Evolutionary conservation across 2,113 vertebrate genomes (phyloP), one percentile per base, ranked within the genome.

Genomic region (Crotalus tigris): DNA sequence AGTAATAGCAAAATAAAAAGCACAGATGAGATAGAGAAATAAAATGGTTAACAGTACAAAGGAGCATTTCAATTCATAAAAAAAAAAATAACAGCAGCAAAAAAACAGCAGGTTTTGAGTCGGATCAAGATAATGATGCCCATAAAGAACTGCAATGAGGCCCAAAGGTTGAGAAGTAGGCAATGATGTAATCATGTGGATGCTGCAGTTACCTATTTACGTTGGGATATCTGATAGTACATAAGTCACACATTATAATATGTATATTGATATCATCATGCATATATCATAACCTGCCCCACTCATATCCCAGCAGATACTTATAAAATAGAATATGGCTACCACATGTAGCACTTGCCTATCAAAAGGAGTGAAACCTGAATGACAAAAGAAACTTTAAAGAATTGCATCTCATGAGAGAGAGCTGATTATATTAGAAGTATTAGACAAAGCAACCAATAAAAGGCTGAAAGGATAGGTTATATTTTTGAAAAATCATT

Each of bases 301-400:
- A n/a, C n/a, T 75, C 29, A 33, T 39, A 33, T 39, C 13, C 5
- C 69, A 75, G n/a, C 15, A 39, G 69, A 19, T 33, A 75, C 5
- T 7, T 33, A 75, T 75, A 2, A 17, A 33, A 19, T 75, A 75
- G 69, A 75, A 75, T 39, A 6, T 75, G 69, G 24, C 44, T 7
- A 49, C 23, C 23, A 61, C 26, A 13, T n/a, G 15, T 59, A 4
- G 58, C 2, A 5, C 85, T 59, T 64, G 29, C 4, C 23, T 24
- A 58, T 21, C 44, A 69, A n/a, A 17, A 46, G 24, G 44, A n/a
- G 46, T 17, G 58, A 90, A 59, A 64, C 13, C 8, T 5, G 49
- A n/a, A 53, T 51, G 44, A 59, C 44, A 87, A 92, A 91, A 44
- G 86, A 87, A 92, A 92, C 55, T 55, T 91, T 81, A 91, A n/a